Conservation (phyloP, 2,888 invertebrate genomes). For the Macrosoma leucophasiata region DNA sequence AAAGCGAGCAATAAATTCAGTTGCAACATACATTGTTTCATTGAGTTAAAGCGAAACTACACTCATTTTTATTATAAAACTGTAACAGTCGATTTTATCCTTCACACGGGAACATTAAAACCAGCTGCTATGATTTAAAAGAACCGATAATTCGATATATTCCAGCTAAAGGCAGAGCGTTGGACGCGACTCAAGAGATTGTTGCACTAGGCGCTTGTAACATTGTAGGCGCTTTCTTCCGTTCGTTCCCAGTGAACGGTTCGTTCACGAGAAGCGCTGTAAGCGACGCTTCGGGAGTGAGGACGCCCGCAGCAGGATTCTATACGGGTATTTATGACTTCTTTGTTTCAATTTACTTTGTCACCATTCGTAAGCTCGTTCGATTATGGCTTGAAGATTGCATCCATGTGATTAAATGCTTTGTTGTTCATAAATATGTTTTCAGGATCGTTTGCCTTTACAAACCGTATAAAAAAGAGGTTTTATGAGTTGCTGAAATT, state of each 20-base stretch:
- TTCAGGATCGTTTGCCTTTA: too few relatives aligned
- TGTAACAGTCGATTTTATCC: too few relatives aligned
- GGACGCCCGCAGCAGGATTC: constrained; percentile 83
- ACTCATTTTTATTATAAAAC: too few relatives aligned
- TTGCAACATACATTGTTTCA: too few relatives aligned
- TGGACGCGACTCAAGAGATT: constrained; percentile 89
- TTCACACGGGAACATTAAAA: constrained; percentile 32
- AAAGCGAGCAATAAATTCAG: too few relatives aligned
- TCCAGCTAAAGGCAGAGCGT: constrained; percentile 79
- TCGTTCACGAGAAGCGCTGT: constrained; percentile 86
- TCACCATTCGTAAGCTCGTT: too few relatives aligned
- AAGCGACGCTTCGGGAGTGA: constrained; percentile 86
- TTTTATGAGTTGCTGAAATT: too few relatives aligned
- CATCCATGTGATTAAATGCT: too few relatives aligned
- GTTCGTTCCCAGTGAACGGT: constrained; percentile 86
- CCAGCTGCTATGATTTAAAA: constrained; percentile 33
- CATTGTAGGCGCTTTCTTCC: constrained; percentile 82
- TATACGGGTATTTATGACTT: constrained; percentile 75
- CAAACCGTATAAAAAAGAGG: too few relatives aligned
- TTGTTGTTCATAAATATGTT: too few relatives aligned
- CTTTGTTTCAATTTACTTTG: constrained; percentile 9
- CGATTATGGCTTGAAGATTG: too few relatives aligned
- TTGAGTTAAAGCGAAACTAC: too few relatives aligned
- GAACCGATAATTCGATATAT: constrained; percentile 33
- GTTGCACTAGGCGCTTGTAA: constrained; percentile 85